These are phyloP conservation scores for Phytoseiulus persimilis DNA, from an alignment of 2,888 invertebrate species.

Conservation along the genomic window DNA sequence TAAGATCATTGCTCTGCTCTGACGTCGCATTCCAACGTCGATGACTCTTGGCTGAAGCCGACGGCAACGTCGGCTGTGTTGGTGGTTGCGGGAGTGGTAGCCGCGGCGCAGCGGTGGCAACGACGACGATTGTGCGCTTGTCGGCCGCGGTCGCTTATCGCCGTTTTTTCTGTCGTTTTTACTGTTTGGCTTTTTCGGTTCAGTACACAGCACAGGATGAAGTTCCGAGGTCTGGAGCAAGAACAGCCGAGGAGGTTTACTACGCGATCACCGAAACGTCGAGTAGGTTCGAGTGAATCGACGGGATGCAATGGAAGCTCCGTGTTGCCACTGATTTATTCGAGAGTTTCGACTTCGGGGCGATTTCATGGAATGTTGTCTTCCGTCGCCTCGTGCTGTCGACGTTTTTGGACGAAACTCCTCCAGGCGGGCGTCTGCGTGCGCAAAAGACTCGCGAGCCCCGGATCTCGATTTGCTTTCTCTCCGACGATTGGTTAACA, in stretches of 20 bases:
- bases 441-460: too few relatives aligned
- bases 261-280: not conserved
- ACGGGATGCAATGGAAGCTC: not conserved
- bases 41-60: not conserved
- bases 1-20: slow-evolving; percentile 31
- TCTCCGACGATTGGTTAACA: too few relatives aligned
- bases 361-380: too few relatives aligned
- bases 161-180: not conserved
- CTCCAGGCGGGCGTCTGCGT: too few relatives aligned
- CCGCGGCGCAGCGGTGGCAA: not conserved
- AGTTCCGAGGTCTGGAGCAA: not conserved
- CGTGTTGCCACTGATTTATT: not conserved
- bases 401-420: too few relatives aligned
- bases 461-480: too few relatives aligned
- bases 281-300: not conserved
- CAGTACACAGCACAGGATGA: not conserved
- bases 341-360: not conserved
- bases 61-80: slow-evolving; percentile 14
- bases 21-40: slow-evolving; percentile 34
- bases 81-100: not conserved
- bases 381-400: too few relatives aligned
- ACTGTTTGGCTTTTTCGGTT: not conserved
- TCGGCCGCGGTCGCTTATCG: slow-evolving; percentile 8
- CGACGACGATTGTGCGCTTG: not conserved
- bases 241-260: not conserved